Evolutionary conservation across 2,797 vertebrate species (phyloP).

Genomic region (Nyctibius grandis): DNA sequence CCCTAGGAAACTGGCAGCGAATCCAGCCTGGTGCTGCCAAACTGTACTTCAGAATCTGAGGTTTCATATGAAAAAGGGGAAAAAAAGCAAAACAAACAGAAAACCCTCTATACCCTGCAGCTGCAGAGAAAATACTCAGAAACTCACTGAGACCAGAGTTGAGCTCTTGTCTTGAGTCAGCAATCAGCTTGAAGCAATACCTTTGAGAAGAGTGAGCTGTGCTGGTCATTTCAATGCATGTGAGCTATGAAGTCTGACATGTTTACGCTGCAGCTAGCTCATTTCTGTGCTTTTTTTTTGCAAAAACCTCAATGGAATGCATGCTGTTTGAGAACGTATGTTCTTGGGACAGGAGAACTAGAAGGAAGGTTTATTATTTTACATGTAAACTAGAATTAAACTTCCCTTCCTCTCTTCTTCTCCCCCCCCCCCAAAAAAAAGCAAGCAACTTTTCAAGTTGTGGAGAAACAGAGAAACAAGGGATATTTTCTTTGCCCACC

Average conservation of each 20-base stretch:
- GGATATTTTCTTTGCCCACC: conserved; percentile 21
- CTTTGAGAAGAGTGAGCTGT: neutral
- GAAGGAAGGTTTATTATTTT: neutral
- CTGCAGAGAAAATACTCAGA: conserved; percentile 39
- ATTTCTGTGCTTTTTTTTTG: neutral
- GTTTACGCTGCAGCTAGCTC: neutral
- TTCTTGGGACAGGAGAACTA: neutral
- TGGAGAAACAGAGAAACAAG: neutral
- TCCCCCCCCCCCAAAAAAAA: accelerated
- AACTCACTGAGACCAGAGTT: conserved; percentile 12
- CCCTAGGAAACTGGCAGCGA: neutral
- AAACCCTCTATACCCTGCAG: conserved; percentile 40
- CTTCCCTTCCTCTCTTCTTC: neutral
- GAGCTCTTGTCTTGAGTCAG: conserved; percentile 55
- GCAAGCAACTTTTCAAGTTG: neutral
- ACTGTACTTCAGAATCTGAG: conserved; percentile 51
- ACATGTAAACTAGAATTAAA: neutral
- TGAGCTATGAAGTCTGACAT: neutral
- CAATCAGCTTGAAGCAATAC: conserved; percentile 55
- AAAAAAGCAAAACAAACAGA: conserved; percentile 40
- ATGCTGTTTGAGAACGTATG: neutral
- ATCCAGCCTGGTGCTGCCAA: conserved; percentile 16
- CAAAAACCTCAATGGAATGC: neutral
- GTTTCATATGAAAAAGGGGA: conserved; percentile 2
- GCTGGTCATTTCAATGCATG: neutral